Evolutionary conservation across 2,888 invertebrate genomes (phyloP).

Genomic region (Thereva unica): DNA sequence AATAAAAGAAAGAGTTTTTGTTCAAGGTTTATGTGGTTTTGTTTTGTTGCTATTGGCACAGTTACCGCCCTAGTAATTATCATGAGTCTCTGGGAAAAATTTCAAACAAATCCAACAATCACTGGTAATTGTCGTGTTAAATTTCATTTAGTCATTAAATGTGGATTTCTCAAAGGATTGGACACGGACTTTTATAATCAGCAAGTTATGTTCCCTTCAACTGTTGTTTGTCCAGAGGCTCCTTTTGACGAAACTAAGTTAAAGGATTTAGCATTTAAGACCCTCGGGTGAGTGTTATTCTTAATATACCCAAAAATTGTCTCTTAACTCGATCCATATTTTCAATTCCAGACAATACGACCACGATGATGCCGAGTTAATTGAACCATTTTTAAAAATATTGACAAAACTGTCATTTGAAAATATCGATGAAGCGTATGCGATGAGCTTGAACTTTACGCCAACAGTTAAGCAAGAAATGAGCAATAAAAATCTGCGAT

Average conservation of each 20-base stretch:
- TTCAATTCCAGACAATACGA: conserved; percentile 49
- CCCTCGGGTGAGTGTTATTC: conserved; percentile 49
- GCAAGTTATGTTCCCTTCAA: conserved; percentile 76
- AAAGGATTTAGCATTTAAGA: conserved; percentile 49
- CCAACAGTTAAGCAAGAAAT: conserved; percentile 8
- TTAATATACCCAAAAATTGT: not conserved
- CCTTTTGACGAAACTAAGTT: conserved; percentile 59
- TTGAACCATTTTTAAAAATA: conserved; percentile 53
- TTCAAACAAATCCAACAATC: conserved; percentile 82
- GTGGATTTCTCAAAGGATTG: conserved; percentile 61
- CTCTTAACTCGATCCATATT: not conserved
- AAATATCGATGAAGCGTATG: conserved; percentile 50
- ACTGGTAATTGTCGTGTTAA: conserved; percentile 61
- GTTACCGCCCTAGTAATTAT: conserved; percentile 76
- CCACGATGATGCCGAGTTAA: conserved; percentile 35
- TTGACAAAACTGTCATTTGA: conserved; percentile 58
- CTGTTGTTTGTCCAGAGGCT: conserved; percentile 66
- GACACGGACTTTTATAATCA: conserved; percentile 82
- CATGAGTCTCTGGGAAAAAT: conserved; percentile 78
- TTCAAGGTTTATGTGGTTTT: conserved; percentile 77
- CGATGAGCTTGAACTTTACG: conserved; percentile 46
- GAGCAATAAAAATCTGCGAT: conserved; percentile 46
- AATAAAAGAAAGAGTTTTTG: not conserved
- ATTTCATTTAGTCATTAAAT: not conserved
- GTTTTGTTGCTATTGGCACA: conserved; percentile 71